These are phyloP conservation scores for Pachyrhynchus sulphureomaculatus DNA, from an alignment of 1,140 invertebrate species.

Conservation along the genomic window DNA sequence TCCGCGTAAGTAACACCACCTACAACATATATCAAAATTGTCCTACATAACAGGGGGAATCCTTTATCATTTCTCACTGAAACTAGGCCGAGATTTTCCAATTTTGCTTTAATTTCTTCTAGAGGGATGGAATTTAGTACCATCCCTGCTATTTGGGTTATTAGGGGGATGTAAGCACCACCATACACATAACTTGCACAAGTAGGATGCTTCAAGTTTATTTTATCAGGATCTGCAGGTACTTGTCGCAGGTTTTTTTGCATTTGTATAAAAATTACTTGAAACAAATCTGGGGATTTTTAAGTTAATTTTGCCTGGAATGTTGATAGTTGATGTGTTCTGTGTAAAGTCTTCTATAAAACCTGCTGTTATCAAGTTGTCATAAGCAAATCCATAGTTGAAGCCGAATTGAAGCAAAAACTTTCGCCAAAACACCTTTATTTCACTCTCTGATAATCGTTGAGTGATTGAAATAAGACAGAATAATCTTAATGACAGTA, in stretches of 20 bases:
- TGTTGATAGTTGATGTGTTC: slow-evolving; percentile 52
- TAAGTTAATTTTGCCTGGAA: slow-evolving; percentile 55
- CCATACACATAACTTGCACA: slow-evolving; percentile 87
- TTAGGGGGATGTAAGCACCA: slow-evolving; percentile 77
- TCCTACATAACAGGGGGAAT: slow-evolving; percentile 60
- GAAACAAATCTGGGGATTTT: slow-evolving; percentile 55
- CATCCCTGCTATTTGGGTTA: slow-evolving; percentile 54
- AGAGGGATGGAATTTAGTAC: slow-evolving; percentile 49
- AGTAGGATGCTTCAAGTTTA: slow-evolving; percentile 60
- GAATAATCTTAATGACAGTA: slow-evolving; percentile 68
- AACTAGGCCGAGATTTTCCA: slow-evolving; percentile 40
- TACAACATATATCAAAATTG: slow-evolving; percentile 78
- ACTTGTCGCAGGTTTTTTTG: slow-evolving; percentile 76
- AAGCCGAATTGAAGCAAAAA: slow-evolving; percentile 88
- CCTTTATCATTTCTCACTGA: slow-evolving; percentile 40
- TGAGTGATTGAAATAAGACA: slow-evolving; percentile 76
- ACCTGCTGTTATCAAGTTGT: slow-evolving; percentile 72
- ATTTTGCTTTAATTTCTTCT: slow-evolving; percentile 45
- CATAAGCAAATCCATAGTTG: slow-evolving; percentile 77
- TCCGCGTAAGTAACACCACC: slow-evolving; percentile 94
- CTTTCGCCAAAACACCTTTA: slow-evolving; percentile 70
- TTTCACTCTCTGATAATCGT: slow-evolving; percentile 65
- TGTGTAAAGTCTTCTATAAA: slow-evolving; percentile 60
- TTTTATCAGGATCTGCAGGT: slow-evolving; percentile 57
- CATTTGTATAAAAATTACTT: slow-evolving; percentile 64